Evolutionary conservation across 2,113 vertebrate genomes (phyloP), one percentile per base, ranked within the genome.

Genomic region (Emydura subglobosa): DNA sequence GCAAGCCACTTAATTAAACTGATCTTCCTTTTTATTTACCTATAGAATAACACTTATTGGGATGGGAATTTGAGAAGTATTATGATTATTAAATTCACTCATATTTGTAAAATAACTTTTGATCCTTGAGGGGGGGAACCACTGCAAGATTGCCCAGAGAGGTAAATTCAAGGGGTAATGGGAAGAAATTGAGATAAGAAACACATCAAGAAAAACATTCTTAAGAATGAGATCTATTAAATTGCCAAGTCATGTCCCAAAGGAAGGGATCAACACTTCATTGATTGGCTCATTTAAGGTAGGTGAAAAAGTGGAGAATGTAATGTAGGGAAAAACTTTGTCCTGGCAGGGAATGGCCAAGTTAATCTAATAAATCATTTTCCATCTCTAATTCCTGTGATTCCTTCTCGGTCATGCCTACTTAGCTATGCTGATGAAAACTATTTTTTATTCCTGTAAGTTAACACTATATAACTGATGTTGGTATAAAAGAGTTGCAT

Each of bases 261-360:
- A 88, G 78, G 2, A 61, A 92, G 84, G 39, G 0, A 27, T 27
- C 50, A 4, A 7, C 24, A 2, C 31, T 90, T 87, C 39, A 85
- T 24, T 81, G 17, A 27, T 79, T 8, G 10, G 1, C 3, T 87
- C 82, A 5, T 82, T 94, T 54, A 44, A 72, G 39, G 59, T 39
- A 49, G 12, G 24, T 10, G 83, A 76, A 55, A 59, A 72, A 92
- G 31, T 14, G 1, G 4, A 44, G 88, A 65, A 57, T 16, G 86
- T 1, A 11, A 22, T 49, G 1, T 2, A 47, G 12, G 6, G 1
- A 1, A 0, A 1, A 14, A 16, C 6, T 19, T 78, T 85, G 3
- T 10, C 39, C 1, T 57, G 50, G 61, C 0, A 2, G 42, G 12
- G 3, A 88, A 88, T 0, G 0, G 17, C 88, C 34, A 90, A 79